Evolutionary conservation across 2,113 vertebrate species (phyloP), one percentile per base, ranked within the genome.

Genomic region (Otis tarda): DNA sequence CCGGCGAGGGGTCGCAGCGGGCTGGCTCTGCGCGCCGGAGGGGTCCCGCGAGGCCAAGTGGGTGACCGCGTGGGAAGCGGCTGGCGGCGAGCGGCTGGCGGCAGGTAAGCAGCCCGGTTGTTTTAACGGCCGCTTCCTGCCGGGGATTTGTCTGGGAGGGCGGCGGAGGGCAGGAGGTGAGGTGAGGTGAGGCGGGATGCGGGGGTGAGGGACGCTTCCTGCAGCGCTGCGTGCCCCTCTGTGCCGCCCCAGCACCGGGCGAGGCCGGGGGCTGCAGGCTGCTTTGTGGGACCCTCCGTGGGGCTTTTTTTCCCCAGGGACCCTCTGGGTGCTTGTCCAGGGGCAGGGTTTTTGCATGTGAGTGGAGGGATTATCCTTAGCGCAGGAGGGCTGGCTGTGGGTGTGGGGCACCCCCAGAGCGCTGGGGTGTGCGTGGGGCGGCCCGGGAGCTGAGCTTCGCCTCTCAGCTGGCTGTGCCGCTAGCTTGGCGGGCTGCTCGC

Each of bases 281-380:
- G 35, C 31, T 33, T 18, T 5, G 15, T 1, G 4, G 24, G 17
- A 7, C 39, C 18, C 22, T 50, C 8, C 7, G 28, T 45, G 5
- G 0, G 69, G 41, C 22, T 30, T 5, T 6, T 6, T 57, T 14
- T 23, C 4, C 49, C 7, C 8, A 41, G 28, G 1, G 13, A 6
- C 35, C 39, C 33, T 6, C 77, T 5, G 24, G 0, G 4, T 7
- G 35, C 7, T 31, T 4, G 17, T 4, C 0, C 0, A 8, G 28
- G 25, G 4, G 7, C 47, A 0, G 9, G 4, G 0, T 8, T 57
- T 55, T 12, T 5, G 10, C 3, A 0, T 5, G 0, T 24, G 3
- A 2, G 28, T 8, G 53, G 22, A 8, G 35, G 16, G 33, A 5
- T 4, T 15, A 0, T 4, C 9, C 14, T 50, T 14, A 7, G 8